Evolutionary conservation across 2,113 vertebrate species (phyloP), one percentile per base, ranked within the genome.

Genomic region (Nycticorax nycticorax): DNA sequence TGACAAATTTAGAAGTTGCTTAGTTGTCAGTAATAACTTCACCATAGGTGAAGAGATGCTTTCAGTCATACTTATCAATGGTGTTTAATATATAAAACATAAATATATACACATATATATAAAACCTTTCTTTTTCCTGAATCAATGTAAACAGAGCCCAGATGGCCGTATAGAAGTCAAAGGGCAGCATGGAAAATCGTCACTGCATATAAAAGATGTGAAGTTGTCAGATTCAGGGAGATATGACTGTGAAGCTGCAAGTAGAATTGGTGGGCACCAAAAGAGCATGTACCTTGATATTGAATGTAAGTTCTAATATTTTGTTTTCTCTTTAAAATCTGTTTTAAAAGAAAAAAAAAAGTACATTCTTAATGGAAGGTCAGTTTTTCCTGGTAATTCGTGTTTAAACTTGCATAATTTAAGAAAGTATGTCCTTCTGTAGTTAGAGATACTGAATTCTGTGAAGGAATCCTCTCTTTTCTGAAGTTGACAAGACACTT

Each of bases 261-360:
- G 99, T 96, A 98, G 99, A 96, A 99, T 99, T 85, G 99, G 99
- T 94, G 99, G 99, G 45, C 99, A 99, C 93, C 99, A 99, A 98
- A 99, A 99, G 97, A 99, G 99, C 99, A 99, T 99, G 99, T 99
- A 98, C 93, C 99, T 99, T 96, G 99, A 99, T 97, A 99, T 99
- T 85, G 99, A 99, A 98, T 99, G 99, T 99, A 98, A 98, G 98
- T 98, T 85, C 66, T 94, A 77, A 89, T 64, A 26, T 92, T 96
- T 95, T 37, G 22, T 89, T 73, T 89, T 60, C 71, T 96, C 76
- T 96, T 91, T 89, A 62, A 45, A 86, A 85, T 81, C 63, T 95
- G 72, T 79, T 95, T 59, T 60, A 71, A 92, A 92, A 85, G 8
- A 28, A 62, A 50, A 75, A 93, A 76, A 94, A 77, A 88, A 69